phyloP scores from a whole-genome alignment of 1,140 invertebrate genomes.

The Phortica variegata region DNA sequence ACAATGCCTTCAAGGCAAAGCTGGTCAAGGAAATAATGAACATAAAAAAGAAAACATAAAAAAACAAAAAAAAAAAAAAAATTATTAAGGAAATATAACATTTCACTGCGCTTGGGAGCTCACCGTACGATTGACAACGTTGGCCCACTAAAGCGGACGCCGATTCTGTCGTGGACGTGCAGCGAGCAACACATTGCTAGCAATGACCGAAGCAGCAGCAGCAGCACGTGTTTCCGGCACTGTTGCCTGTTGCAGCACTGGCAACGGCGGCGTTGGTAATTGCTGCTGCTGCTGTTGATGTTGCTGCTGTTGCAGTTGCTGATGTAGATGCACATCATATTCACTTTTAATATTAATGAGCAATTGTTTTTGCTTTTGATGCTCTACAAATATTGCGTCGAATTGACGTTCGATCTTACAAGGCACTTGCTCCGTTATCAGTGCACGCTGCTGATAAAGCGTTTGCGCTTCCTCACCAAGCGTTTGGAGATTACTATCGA shows the following conservation, averaged over 20 bases:
- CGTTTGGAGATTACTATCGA: conserved; percentile 25
- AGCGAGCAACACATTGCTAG: too few relatives aligned
- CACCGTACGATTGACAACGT: too few relatives aligned
- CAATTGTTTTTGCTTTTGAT: conserved; percentile 30
- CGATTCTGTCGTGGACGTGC: too few relatives aligned
- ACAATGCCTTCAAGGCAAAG: too few relatives aligned
- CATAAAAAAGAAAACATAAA: too few relatives aligned
- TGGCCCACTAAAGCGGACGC: too few relatives aligned
- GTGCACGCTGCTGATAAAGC: conserved; percentile 18
- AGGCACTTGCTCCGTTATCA: conserved; percentile 4
- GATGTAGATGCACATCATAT: conserved; percentile 23
- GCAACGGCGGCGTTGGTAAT: conserved; percentile 4
- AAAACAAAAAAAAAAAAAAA: too few relatives aligned
- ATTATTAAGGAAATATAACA: too few relatives aligned
- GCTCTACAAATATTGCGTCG: conserved; percentile 34
- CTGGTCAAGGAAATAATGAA: too few relatives aligned
- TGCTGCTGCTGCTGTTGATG: not conserved
- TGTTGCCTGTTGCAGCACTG: conserved; percentile 1
- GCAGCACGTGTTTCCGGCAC: too few relatives aligned
- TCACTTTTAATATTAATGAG: conserved; percentile 34
- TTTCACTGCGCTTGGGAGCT: too few relatives aligned
- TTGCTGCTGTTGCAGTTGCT: conserved; percentile 1
- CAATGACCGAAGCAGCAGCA: too few relatives aligned
- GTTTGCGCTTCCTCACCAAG: conserved; percentile 23
- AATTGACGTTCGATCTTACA: conserved; percentile 21